These are phyloP conservation scores for Channa argus DNA, from an alignment of 2,113 vertebrate species.

Conservation along the genomic window DNA sequence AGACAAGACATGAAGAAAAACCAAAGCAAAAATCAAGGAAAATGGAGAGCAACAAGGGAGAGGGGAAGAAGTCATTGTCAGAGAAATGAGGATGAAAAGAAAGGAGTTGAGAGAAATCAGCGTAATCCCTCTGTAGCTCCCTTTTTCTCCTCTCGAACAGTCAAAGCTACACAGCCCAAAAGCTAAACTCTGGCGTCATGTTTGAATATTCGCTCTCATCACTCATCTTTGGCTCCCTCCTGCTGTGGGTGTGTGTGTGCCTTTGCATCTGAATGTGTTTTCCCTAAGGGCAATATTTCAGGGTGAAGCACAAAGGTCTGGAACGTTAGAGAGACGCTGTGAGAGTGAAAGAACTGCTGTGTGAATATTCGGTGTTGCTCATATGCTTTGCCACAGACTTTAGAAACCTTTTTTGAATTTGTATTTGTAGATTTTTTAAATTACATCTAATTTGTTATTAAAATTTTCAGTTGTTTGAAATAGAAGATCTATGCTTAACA, in stretches of 20 bases:
- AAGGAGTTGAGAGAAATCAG: constrained; percentile 11
- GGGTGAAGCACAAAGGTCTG: constrained; percentile 45
- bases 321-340: constrained; percentile 9
- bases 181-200: constrained; percentile 46
- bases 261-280: constrained; percentile 53
- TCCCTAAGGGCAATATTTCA: constrained; percentile 42
- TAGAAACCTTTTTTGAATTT: neutral
- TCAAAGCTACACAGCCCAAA: constrained; percentile 45
- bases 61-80: neutral
- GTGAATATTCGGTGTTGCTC: neutral
- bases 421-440: neutral
- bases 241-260: constrained; percentile 34
- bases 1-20: neutral
- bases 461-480: neutral
- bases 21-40: neutral
- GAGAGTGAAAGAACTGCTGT: neutral
- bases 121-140: constrained; percentile 22
- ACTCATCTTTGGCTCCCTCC: constrained; percentile 33
- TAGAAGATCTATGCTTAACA: neutral
- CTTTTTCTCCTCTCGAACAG: constrained; percentile 26
- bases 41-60: neutral
- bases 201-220: constrained; percentile 51
- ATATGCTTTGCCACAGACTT: neutral
- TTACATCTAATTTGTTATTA: neutral
- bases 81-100: constrained; percentile 1